Conservation (phyloP, 2,113 vertebrate species). For the Osmerus mordax region DNA sequence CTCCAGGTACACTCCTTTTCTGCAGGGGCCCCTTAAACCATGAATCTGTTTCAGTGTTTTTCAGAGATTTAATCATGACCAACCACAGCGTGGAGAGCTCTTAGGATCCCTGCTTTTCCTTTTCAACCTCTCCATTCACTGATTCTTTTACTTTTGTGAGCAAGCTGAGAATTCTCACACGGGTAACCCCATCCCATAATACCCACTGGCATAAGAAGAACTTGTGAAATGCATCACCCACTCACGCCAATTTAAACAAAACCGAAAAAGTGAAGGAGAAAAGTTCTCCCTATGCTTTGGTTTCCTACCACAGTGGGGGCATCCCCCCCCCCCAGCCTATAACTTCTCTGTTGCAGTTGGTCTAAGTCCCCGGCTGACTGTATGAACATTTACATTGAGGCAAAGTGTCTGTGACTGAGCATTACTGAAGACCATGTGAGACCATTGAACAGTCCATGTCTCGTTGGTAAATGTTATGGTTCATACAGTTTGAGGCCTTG, state of each 20-base stretch:
- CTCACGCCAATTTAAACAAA: slow-evolving; percentile 54
- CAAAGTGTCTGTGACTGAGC: neutral
- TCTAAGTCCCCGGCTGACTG: neutral
- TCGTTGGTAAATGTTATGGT: neutral
- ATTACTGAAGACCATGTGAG: neutral
- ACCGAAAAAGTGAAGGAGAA: slow-evolving; percentile 10
- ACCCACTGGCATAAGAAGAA: slow-evolving; percentile 54
- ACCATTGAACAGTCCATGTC: neutral
- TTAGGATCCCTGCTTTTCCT: slow-evolving; percentile 40
- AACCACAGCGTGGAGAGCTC: slow-evolving; percentile 38
- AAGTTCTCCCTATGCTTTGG: slow-evolving; percentile 23
- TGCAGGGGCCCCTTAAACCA: slow-evolving; percentile 60
- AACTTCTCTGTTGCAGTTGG: slow-evolving; percentile 1
- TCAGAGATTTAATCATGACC: slow-evolving; percentile 46
- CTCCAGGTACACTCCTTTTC: slow-evolving; percentile 14
- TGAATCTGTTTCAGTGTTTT: slow-evolving; percentile 55
- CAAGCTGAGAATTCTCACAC: slow-evolving; percentile 70
- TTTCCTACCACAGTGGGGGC: slow-evolving; percentile 13
- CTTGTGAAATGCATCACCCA: slow-evolving; percentile 66
- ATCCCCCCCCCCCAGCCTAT: neutral
- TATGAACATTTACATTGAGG: slow-evolving; percentile 4
- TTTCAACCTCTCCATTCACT: slow-evolving; percentile 41
- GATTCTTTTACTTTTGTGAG: slow-evolving; percentile 62
- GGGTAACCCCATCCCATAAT: slow-evolving; percentile 50
- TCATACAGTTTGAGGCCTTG: neutral